phyloP scores from a whole-genome alignment of 2,113 vertebrate species.

The Girardinichthys multiradiatus region DNA sequence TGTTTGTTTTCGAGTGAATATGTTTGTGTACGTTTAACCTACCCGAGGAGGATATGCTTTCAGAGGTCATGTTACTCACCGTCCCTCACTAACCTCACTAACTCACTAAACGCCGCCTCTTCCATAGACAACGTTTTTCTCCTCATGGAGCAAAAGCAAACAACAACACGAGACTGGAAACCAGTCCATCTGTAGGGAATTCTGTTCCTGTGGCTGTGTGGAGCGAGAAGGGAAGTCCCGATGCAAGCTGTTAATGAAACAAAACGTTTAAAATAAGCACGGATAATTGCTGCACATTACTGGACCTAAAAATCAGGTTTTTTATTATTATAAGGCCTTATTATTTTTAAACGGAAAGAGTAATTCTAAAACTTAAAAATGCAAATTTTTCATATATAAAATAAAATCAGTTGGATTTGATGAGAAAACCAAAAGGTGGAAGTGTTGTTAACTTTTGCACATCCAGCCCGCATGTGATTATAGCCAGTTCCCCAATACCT shows the following conservation, averaged over 20 bases:
- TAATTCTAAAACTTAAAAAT: background rate
- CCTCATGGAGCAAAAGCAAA: conserved; percentile 64
- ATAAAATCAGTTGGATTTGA: conserved; percentile 43
- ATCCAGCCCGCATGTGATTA: conserved; percentile 60
- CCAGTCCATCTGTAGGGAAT: conserved; percentile 61
- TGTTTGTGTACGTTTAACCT: conserved; percentile 73
- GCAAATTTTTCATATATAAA: conserved; percentile 43
- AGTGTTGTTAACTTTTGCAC: conserved; percentile 65
- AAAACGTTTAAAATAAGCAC: conserved; percentile 56
- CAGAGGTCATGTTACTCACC: conserved; percentile 70
- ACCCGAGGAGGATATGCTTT: conserved; percentile 71
- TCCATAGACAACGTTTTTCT: conserved; percentile 47
- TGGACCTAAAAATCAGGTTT: conserved; percentile 55
- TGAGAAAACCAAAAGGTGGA: conserved; percentile 13
- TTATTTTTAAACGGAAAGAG: conserved; percentile 45
- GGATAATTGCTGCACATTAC: conserved; percentile 69
- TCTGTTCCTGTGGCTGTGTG: conserved; percentile 54
- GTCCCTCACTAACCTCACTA: conserved; percentile 61
- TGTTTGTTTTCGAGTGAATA: conserved; percentile 52
- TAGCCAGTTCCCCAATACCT: conserved; percentile 56
- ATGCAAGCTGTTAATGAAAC: conserved; percentile 66
- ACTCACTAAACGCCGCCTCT: conserved; percentile 68
- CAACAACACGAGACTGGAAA: conserved; percentile 61
- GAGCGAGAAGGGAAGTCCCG: conserved; percentile 47
- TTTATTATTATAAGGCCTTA: conserved; percentile 55